Evolutionary conservation across 1,140 invertebrate genomes (phyloP).

Genomic region (Centruroides vittatus): DNA sequence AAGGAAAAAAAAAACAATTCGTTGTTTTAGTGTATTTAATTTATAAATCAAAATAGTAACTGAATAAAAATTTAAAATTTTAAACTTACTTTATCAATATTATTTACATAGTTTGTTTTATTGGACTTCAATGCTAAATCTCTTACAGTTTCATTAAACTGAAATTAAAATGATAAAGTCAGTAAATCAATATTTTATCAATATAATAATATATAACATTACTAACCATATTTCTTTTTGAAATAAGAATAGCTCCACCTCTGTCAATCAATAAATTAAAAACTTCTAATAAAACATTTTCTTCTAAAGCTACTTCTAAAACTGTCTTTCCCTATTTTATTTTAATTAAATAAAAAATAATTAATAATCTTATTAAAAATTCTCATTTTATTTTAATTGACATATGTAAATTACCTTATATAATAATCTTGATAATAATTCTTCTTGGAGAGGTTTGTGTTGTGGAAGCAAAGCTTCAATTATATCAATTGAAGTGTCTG

Average conservation of each 20-base stretch:
- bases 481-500: background rate
- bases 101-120: background rate
- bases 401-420: conserved; percentile 1
- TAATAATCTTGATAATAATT: conserved; percentile 7
- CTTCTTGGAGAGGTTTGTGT: background rate
- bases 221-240: conserved; percentile 8
- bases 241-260: conserved; percentile 7
- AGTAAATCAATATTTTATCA: background rate
- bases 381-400: background rate
- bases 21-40: too few species aligned
- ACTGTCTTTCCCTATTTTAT: conserved; percentile 5
- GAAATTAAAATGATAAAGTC: background rate
- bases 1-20: too few species aligned
- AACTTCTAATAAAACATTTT: conserved; percentile 1
- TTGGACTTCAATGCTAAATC: conserved; percentile 1
- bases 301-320: conserved; percentile 8
- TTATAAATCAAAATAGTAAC: too few species aligned
- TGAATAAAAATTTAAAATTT: too few species aligned
- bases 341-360: background rate
- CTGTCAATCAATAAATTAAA: conserved; percentile 9
- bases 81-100: conserved; percentile 4
- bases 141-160: conserved; percentile 6
- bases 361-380: background rate
- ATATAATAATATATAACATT: background rate
- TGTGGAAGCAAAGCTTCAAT: conserved; percentile 6